Evolutionary conservation across 35 echinoderm and acorn worm species (phyloP).

Genomic region (Apostichopus japonicus): DNA sequence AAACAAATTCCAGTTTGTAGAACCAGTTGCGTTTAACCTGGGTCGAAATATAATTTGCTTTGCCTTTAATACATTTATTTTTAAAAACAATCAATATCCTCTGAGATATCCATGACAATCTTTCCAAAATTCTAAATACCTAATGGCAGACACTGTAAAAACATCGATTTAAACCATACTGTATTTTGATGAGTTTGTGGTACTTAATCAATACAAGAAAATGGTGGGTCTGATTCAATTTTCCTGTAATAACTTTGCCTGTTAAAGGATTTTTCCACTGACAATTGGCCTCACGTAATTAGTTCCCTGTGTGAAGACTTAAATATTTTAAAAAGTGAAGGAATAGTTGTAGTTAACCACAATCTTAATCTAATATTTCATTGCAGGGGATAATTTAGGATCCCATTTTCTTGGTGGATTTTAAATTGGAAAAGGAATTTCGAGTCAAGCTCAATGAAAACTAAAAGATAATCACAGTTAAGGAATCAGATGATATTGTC

Average conservation of each 20-base stretch:
- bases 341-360: slow-evolving; percentile 18
- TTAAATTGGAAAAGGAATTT: background rate
- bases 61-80: slow-evolving; percentile 40
- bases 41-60: background rate
- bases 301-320: slow-evolving; percentile 25
- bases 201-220: background rate
- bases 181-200: too few species aligned
- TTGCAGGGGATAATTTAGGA: background rate
- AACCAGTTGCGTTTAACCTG: slow-evolving; percentile 29
- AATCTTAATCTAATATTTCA: slow-evolving; percentile 21
- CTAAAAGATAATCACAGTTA: background rate
- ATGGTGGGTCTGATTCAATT: background rate
- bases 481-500: background rate
- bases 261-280: slow-evolving; percentile 25
- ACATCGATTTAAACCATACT: background rate
- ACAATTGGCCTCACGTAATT: background rate
- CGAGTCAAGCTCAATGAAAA: too few species aligned
- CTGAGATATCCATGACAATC: background rate
- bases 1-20: slow-evolving; percentile 49
- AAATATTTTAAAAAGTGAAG: background rate
- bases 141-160: background rate
- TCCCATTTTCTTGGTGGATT: slow-evolving; percentile 31
- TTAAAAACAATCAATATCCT: slow-evolving; percentile 38
- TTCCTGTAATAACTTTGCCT: slow-evolving; percentile 16
- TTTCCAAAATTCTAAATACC: too few species aligned